Base-by-base conservation (phyloP, 2,113 vertebrate species). In the Tragelaphus scriptus region DNA sequence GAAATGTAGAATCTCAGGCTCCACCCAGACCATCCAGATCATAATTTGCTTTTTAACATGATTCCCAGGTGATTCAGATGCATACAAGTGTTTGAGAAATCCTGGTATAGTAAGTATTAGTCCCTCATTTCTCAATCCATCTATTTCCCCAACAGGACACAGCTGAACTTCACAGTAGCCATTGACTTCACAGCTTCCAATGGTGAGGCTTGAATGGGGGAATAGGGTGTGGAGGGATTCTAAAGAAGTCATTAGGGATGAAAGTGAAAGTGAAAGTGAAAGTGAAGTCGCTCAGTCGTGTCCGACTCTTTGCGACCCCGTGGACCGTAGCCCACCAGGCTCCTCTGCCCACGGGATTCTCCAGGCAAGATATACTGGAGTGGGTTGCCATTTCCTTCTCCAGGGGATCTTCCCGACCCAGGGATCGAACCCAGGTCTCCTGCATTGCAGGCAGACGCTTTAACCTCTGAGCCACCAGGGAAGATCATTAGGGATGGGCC, bases 151-250 rank as follows among this genome's bases (percentile, higher is more conserved):
- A 89, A 97, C 98, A 99, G 99, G 98, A 99, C 99, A 0, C 99
- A 99, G 98, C 99, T 99, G 97, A 99, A 99, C 99, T 99, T 99
- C 99, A 99, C 99, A 1, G 99, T 99, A 15, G 99, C 99, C 51
- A 99, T 99, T 40, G 99, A 99, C 98, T 99, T 99, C 99, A 99
- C 99, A 26, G 99, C 99, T 65, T 99, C 99, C 95, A 99, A 99
- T 8, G 99, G 99, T 99, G 98, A 99, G 99, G 98, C 59, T 19
- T 81, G 75, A 53, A 26, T 63, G 28, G 80, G 86, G 49, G 36
- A 28, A 4, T 6, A n/a, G 44, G 44, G 9, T 28, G 32, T 16
- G 36, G 44, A 3, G 55, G 77, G 93, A 16, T n/a, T 55, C 59
- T 56, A 55, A 89, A 59, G 84, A 75, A 87, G 30, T 40, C 86